Evolutionary conservation across 2,113 vertebrate genomes (phyloP).

Genomic region (Cyanistes caeruleus): DNA sequence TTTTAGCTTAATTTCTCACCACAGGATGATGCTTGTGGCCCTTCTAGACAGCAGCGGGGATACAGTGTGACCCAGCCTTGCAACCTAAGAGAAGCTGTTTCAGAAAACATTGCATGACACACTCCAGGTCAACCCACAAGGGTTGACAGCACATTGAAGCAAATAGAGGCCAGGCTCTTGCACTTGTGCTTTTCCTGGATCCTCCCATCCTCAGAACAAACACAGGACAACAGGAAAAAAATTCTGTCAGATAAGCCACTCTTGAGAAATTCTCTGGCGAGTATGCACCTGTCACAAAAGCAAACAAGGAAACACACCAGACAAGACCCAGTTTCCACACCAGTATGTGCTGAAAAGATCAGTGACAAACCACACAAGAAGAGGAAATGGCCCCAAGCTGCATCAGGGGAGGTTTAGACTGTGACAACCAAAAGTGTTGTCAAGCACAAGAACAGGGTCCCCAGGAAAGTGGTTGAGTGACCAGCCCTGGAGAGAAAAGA

Average conservation of each 20-base stretch:
- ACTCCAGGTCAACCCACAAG: not conserved
- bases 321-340: not conserved
- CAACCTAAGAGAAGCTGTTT: not conserved
- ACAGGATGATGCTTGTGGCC: not conserved
- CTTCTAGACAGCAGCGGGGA: not conserved
- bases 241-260: not conserved
- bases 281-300: not conserved
- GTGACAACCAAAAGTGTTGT: not conserved
- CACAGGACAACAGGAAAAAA: not conserved
- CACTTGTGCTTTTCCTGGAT: not conserved
- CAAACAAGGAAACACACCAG: not conserved
- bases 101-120: not conserved
- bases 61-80: not conserved
- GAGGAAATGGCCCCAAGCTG: not conserved
- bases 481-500: not conserved
- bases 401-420: not conserved
- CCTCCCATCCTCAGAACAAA: not conserved
- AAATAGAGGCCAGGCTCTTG: not conserved
- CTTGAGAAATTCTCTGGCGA: not conserved
- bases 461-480: not conserved
- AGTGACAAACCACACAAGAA: not conserved
- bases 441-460: not conserved
- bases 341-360: not conserved
- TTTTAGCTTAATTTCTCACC: not conserved
- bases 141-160: not conserved